Base-by-base conservation (phyloP, 2,113 vertebrate species). In the Epinephelus cyanopodus region DNA sequence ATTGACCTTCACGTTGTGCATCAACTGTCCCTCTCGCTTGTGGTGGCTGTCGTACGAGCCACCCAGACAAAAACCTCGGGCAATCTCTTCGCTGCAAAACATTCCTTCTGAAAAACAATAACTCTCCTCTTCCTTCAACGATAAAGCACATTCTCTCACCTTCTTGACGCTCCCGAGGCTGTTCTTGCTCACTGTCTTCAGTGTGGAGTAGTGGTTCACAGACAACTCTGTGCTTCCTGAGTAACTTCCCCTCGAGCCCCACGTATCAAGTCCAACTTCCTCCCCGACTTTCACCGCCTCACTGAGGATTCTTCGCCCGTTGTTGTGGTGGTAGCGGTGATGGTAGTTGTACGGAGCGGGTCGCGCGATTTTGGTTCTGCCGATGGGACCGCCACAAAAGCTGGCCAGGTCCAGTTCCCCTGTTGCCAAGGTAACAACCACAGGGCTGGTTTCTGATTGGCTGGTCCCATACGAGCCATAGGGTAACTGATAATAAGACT, bases 361-460 rank as follows among this genome's bases (percentile, higher is more conserved):
- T 87, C 95, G 92, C 11, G 95, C 90, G 2, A 95, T 94, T 94
- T 96, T 96, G 85, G 92, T 89, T 86, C 95, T 92, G 86, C 92
- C 86, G 77, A 95, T 89, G 83, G 95, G 95, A 83, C 95, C 90
- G 33, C 95, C 90, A 50, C 96, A 96, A 87, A 96, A 96, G 90
- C 95, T 94, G 81, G 95, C 91, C 76, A 96, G 92, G 93, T 96
- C 96, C 79, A 96, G 94, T 79, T 96, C 96, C 87, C 96, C 95
- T 74, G 96, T 95, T 92, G 95, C 94, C 90, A 96, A 88, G 90
- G 95, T 95, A 87, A 96, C 95, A 77, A 96, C 94, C 92, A 96
- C 94, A 74, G 96, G 94, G 93, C 94, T 95, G 84, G 93, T 76
- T 81, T 96, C 94, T 67, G 95, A 94, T 89, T 96, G 90, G 93